Base-by-base conservation (phyloP, 2,888 invertebrate species). In the Acronicta aceris region DNA sequence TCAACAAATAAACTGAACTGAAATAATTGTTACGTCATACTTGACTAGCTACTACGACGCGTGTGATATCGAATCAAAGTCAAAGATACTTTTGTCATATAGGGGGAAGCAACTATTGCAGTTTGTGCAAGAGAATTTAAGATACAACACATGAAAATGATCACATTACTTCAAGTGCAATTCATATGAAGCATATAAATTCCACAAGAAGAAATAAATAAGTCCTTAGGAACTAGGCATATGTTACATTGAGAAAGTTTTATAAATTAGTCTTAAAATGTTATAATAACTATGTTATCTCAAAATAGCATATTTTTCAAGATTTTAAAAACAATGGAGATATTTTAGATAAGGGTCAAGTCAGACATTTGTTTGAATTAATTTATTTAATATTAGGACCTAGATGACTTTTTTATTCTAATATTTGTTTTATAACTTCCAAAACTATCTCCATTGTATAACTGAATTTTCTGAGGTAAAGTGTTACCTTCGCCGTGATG, bases 401-500 rank as follows among this genome's bases (percentile, higher is more conserved):
- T 30, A 33, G 3, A 12, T 33, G 8, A 30, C 5, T 27, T 7
- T 25, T 4, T 27, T 27, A 3, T 33, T 4, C 12, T 33, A 33
- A 33, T 12, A 48, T 9, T 45, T 56, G 49, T 48, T 6, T 49
- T 51, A 27, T 10, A 45, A 57, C 49, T 36, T 45, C 17, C 21
- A 53, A 73, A 80, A 79, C 30, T 86, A 89, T 90, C 88, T 90
- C 85, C 89, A 89, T 82, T 78, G 88, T 87, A 70, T 80, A 82
- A 83, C 81, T 84, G 84, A 90, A 92, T 89, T 87, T 88, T 88
- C 89, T 93, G 91, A 89, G 93, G 93, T 91, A 92, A 87, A 88
- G 86, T 83, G 84, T 94, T 94, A 94, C 94, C 94, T 94, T 94
- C 93, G 81, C 84, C 84, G 79, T 89, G 93, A 86, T 87, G 93